Evolutionary conservation across 2,113 vertebrate species (phyloP).

Genomic region (Dolichallabes microphthalmus): DNA sequence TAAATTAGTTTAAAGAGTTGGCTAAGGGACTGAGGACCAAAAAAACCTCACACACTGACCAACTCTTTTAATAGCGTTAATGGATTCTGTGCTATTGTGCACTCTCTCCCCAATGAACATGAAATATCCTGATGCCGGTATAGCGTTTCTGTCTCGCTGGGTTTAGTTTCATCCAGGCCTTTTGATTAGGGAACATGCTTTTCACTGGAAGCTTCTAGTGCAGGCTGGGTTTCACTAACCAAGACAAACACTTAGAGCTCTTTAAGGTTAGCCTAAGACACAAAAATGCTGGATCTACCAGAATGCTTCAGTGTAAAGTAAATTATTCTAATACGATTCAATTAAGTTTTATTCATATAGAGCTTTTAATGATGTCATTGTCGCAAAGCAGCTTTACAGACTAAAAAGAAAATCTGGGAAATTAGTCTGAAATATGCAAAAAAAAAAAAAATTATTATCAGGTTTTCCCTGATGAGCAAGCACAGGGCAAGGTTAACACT

Average conservation of each 20-base stretch:
- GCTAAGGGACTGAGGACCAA: not conserved
- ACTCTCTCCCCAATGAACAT: slow-evolving; percentile 26
- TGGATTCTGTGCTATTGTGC: slow-evolving; percentile 45
- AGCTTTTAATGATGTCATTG: too few species aligned
- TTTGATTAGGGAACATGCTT: slow-evolving; percentile 42
- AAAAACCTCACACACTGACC: not conserved
- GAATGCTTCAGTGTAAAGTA: not conserved
- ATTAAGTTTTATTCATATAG: too few species aligned
- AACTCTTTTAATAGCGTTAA: slow-evolving; percentile 34
- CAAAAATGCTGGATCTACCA: slow-evolving; percentile 7
- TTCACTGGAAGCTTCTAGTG: slow-evolving; percentile 32
- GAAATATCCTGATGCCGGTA: slow-evolving; percentile 40
- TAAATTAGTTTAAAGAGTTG: not conserved
- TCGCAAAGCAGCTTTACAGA: too few species aligned
- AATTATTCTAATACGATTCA: too few species aligned
- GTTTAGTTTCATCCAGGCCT: slow-evolving; percentile 38
- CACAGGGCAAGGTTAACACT: too few species aligned
- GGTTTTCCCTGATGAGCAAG: too few species aligned
- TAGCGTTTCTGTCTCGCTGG: slow-evolving; percentile 49
- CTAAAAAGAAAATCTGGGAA: too few species aligned
- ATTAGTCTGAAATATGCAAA: too few species aligned
- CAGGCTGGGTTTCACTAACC: slow-evolving; percentile 42
- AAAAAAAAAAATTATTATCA: too few species aligned
- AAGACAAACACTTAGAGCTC: slow-evolving; percentile 29
- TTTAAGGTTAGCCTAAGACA: slow-evolving; percentile 30